Evolutionary conservation across 2,797 vertebrate genomes (phyloP).

Genomic region (Sciurus carolinensis): DNA sequence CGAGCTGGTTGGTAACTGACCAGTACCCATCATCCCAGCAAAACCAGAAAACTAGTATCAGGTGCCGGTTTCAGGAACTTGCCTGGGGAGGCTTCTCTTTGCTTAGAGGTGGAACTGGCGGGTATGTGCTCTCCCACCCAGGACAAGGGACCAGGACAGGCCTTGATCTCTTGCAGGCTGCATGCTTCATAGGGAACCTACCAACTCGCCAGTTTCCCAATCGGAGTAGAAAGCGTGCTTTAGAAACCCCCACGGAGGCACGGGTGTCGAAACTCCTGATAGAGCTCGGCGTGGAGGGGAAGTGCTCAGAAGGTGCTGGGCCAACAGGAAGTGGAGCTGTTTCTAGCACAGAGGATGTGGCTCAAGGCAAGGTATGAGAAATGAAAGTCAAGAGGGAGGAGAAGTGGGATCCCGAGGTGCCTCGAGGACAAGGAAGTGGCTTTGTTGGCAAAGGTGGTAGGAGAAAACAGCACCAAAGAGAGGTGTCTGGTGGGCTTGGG

Average conservation of each 20-base stretch:
- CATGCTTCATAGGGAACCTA: not conserved
- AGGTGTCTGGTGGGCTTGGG: not conserved
- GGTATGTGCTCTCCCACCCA: not conserved
- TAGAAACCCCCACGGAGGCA: not conserved
- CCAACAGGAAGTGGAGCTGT: slow-evolving; percentile 77
- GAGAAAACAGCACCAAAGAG: not conserved
- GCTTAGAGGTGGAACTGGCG: not conserved
- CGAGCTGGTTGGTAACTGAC: not conserved
- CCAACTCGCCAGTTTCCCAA: not conserved
- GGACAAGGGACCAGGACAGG: not conserved
- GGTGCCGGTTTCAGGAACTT: not conserved
- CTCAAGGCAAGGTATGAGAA: slow-evolving; percentile 79
- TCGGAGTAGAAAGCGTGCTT: not conserved
- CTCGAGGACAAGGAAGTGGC: slow-evolving; percentile 80
- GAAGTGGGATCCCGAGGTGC: slow-evolving; percentile 61
- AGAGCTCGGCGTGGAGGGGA: not conserved
- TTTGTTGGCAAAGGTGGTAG: slow-evolving; percentile 75
- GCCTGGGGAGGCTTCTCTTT: not conserved
- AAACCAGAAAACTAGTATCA: not conserved
- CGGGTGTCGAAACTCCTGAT: not conserved
- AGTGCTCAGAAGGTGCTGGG: slow-evolving; percentile 9
- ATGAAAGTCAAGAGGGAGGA: slow-evolving; percentile 79
- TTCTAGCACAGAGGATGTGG: slow-evolving; percentile 77
- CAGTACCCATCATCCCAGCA: not conserved
- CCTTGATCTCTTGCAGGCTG: not conserved